Conservation (phyloP, 2,888 invertebrate species). For the Boloria euphrosyne region DNA sequence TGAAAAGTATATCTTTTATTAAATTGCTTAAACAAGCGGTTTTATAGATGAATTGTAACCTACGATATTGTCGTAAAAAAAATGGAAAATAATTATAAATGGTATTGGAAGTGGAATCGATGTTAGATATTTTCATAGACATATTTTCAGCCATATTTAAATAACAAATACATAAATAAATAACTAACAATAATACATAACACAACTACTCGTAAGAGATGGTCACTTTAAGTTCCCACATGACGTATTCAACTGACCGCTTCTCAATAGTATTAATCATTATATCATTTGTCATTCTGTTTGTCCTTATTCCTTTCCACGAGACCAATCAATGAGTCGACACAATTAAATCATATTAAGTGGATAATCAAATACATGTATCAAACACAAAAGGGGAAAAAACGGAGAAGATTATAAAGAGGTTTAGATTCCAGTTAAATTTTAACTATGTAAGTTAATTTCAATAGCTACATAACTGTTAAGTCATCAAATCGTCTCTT, state of each 20-base stretch:
- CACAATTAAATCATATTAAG: conserved; percentile 34
- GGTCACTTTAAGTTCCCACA: conserved; percentile 54
- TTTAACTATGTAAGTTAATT: neutral
- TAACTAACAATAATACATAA: too few relatives aligned
- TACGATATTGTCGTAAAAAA: too few relatives aligned
- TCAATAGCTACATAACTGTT: conserved; percentile 2
- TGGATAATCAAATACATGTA: conserved; percentile 40
- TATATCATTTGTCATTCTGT: conserved; percentile 51
- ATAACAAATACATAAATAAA: neutral
- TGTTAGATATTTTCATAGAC: too few relatives aligned
- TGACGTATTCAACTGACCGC: conserved; percentile 50
- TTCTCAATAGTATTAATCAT: conserved; percentile 47
- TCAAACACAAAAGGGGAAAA: conserved; percentile 26
- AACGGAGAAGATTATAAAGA: neutral
- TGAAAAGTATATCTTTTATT: too few relatives aligned
- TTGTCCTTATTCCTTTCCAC: conserved; percentile 41
- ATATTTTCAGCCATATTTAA: too few relatives aligned
- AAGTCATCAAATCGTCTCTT: conserved; percentile 2
- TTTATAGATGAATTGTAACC: too few relatives aligned
- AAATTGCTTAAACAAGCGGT: too few relatives aligned
- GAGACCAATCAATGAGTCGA: conserved; percentile 37
- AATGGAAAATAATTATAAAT: too few relatives aligned
- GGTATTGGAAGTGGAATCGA: too few relatives aligned
- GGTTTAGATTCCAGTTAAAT: conserved; percentile 8
- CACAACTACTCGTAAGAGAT: conserved; percentile 2